Evolutionary conservation across 2,797 vertebrate genomes (phyloP).

Genomic region (Pampus argenteus): DNA sequence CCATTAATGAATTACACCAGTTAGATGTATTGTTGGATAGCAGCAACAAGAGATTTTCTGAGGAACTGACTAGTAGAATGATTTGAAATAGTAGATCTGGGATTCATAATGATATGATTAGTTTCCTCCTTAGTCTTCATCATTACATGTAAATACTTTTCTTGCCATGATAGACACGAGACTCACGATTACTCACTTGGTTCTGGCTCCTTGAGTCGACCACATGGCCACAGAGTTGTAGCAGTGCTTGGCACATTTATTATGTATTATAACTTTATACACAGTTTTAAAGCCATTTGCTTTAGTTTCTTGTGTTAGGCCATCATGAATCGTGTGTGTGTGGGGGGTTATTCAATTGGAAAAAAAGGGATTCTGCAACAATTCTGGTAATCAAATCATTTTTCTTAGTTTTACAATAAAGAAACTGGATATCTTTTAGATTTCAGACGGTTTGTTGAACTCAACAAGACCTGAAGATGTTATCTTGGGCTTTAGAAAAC

Average conservation of each 20-base stretch:
- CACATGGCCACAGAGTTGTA: neutral
- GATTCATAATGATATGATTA: constrained; percentile 6
- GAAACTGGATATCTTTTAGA: neutral
- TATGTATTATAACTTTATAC: neutral
- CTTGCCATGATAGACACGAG: neutral
- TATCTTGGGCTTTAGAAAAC: neutral
- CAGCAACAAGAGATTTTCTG: constrained; percentile 16
- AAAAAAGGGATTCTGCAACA: neutral
- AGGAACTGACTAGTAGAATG: neutral
- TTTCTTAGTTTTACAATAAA: neutral
- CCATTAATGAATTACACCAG: constrained; percentile 36
- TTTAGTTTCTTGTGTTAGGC: neutral
- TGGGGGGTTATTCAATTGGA: neutral
- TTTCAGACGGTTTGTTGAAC: neutral
- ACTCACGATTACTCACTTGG: too few species aligned
- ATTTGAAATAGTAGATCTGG: constrained; percentile 5
- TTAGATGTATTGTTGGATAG: constrained; percentile 23
- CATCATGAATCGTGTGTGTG: neutral
- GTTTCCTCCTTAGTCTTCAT: neutral
- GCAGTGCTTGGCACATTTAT: neutral
- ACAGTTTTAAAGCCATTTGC: neutral
- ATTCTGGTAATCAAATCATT: neutral
- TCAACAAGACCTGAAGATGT: neutral
- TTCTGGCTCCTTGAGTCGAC: neutral
- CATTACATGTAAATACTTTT: neutral